These are phyloP conservation scores for Myoxocephalus aenaeus DNA, from an alignment of 2,797 vertebrate genomes.

Conservation along the genomic window DNA sequence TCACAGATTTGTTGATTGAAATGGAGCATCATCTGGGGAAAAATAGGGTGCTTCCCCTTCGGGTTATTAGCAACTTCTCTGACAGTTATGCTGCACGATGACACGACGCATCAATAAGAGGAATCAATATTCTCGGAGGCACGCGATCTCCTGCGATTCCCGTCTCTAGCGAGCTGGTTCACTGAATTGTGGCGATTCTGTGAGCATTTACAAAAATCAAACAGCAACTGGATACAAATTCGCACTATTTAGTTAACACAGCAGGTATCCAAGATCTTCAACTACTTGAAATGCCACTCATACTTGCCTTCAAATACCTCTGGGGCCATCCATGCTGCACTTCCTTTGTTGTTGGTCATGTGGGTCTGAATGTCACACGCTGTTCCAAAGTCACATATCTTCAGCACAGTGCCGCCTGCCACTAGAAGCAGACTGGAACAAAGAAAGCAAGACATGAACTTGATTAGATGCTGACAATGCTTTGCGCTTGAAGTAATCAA, in stretches of 20 bases:
- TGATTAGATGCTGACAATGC: neutral
- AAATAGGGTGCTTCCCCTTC: too few relatives aligned
- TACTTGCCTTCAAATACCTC: constrained; percentile 97
- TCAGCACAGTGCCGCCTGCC: constrained; percentile 95
- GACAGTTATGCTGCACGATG: too few relatives aligned
- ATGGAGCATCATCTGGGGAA: too few relatives aligned
- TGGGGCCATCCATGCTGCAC: constrained; percentile 99
- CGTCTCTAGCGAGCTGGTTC: neutral
- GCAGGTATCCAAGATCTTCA: constrained; percentile 6
- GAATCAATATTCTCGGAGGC: neutral
- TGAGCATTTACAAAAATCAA: neutral
- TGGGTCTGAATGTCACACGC: constrained; percentile 99
- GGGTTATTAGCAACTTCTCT: too few relatives aligned
- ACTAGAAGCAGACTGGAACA: constrained; percentile 92
- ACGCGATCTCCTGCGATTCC: too few relatives aligned
- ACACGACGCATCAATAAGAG: too few relatives aligned
- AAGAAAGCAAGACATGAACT: neutral
- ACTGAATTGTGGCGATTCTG: neutral
- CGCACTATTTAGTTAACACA: constrained; percentile 7
- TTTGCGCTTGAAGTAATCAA: neutral
- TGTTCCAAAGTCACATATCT: constrained; percentile 99
- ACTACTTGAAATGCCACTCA: constrained; percentile 28
- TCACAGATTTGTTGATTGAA: too few relatives aligned
- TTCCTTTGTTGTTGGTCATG: constrained; percentile 99
- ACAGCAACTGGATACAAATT: neutral